Evolutionary conservation across 2,113 vertebrate genomes (phyloP).

Genomic region (Polypterus bichir): DNA sequence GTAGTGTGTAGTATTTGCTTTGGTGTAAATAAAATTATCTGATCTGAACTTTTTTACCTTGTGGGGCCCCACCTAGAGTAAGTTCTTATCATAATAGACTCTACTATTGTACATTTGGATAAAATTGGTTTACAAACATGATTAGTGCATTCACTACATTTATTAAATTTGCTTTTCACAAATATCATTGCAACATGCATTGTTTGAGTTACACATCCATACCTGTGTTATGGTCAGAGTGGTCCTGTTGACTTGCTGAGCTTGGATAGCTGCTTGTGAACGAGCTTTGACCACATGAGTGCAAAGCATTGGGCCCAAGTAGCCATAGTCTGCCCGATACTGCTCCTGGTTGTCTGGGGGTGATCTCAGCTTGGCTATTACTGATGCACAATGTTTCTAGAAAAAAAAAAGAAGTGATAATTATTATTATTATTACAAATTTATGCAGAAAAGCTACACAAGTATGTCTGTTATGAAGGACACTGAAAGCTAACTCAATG

Average conservation of each 20-base stretch:
- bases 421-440: neutral
- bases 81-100: no score
- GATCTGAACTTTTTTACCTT: no score
- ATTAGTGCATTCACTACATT: no score
- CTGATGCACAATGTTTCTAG: conserved; percentile 82
- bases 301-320: conserved; percentile 72
- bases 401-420: conserved; percentile 6
- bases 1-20: no score
- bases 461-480: neutral
- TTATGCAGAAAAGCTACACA: neutral
- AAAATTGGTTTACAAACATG: no score
- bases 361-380: conserved; percentile 70
- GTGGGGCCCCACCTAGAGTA: no score
- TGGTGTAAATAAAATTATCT: no score
- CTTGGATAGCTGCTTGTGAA: conserved; percentile 75
- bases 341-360: conserved; percentile 69
- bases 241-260: conserved; percentile 82
- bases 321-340: conserved; percentile 71
- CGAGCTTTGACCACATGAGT: conserved; percentile 78
- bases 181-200: no score
- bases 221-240: conserved; percentile 90
- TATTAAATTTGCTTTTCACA: no score
- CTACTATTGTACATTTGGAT: no score
- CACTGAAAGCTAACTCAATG: neutral
- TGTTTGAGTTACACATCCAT: neutral